These are phyloP conservation scores for Masnerella sp. DNA, from an alignment of 2,888 invertebrate genomes.

Conservation along the genomic window DNA sequence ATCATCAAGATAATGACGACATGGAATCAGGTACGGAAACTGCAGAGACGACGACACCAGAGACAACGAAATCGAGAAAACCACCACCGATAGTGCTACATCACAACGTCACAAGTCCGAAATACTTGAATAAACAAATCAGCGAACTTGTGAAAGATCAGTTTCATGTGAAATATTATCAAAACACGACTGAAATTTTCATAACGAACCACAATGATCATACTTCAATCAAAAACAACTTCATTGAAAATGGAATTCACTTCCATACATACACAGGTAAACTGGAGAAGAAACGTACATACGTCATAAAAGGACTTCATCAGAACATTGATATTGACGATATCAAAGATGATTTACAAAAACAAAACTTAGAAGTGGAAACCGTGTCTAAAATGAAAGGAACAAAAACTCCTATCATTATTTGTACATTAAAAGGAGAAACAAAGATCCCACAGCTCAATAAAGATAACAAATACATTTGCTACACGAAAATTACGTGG, in stretches of 20 bases:
- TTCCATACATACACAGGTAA: conserved; percentile 43
- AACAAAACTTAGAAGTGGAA: conserved; percentile 5
- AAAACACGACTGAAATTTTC: conserved; percentile 15
- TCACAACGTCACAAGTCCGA: conserved; percentile 18
- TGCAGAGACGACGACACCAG: not conserved
- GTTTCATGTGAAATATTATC: conserved; percentile 25
- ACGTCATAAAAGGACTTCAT: conserved; percentile 40
- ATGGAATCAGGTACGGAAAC: not conserved
- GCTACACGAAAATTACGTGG: conserved; percentile 59
- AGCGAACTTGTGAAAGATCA: conserved; percentile 10
- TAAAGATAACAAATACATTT: conserved; percentile 19
- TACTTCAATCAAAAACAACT: too few species aligned
- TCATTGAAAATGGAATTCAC: too few species aligned
- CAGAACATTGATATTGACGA: conserved; percentile 4
- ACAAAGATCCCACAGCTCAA: conserved; percentile 31
- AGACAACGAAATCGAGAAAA: conserved; percentile 4
- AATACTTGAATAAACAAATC: conserved; percentile 7
- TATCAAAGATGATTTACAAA: conserved; percentile 11
- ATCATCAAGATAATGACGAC: not conserved
- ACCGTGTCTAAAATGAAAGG: conserved; percentile 49
- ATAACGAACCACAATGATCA: too few species aligned
- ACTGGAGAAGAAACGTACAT: conserved; percentile 27
- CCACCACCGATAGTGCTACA: conserved; percentile 35
- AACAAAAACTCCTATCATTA: conserved; percentile 41
- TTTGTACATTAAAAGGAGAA: conserved; percentile 37